These are phyloP conservation scores for Vollenhovia emeryi DNA, from an alignment of 1,140 invertebrate genomes.

Conservation along the genomic window DNA sequence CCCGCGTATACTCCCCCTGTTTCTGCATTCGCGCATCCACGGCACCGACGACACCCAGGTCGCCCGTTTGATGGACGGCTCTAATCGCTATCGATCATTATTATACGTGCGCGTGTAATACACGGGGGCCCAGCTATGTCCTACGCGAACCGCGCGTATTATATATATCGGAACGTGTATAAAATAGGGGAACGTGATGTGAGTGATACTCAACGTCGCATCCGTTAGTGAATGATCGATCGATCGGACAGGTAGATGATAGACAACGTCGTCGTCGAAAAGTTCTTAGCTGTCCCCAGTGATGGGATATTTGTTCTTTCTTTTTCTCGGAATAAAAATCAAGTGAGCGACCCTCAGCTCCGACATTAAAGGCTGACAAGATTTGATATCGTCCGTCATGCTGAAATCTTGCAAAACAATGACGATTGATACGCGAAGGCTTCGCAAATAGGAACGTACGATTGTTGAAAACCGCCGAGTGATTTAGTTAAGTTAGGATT, in stretches of 20 bases:
- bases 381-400: background rate
- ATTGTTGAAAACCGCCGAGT: background rate
- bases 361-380: background rate
- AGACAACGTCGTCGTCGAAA: conserved; percentile 46
- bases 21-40: conserved; percentile 31
- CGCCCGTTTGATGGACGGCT: conserved; percentile 52
- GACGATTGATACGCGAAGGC: background rate
- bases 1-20: conserved; percentile 52
- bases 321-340: background rate
- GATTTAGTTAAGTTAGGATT: background rate
- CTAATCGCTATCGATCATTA: conserved; percentile 74
- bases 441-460: background rate
- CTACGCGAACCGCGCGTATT: conserved; percentile 4
- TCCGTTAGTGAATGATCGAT: conserved; percentile 41
- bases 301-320: background rate
- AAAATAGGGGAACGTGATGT: conserved; percentile 41
- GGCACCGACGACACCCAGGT: conserved; percentile 54
- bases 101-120: conserved; percentile 53
- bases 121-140: background rate
- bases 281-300: conserved; percentile 14
- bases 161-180: conserved; percentile 44
- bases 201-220: conserved; percentile 55
- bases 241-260: conserved; percentile 39
- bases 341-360: background rate
- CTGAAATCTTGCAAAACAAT: background rate